Evolutionary conservation across 2,113 vertebrate genomes (phyloP), one percentile per base, ranked within the genome.

Genomic region (Urocynchramus pylzowi): DNA sequence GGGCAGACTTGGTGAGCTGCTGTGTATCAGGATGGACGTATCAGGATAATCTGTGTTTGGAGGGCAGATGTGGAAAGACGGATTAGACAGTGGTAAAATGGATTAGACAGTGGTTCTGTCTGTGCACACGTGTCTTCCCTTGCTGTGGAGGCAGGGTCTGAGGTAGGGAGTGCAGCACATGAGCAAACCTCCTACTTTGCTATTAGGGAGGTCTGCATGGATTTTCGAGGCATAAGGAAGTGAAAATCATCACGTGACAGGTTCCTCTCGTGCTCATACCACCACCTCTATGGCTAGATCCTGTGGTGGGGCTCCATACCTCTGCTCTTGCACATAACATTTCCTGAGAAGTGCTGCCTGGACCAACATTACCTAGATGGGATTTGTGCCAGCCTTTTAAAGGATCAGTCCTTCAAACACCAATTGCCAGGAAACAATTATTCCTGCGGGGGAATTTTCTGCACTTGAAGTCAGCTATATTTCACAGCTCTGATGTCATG

Each of bases 401-500:
- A 96, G 95, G 94, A 93, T 94, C 97, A 94, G 88, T 69, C 87
- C 97, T 97, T 86, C 69, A 96, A 97, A 97, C 93, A 86, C 96
- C 96, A 84, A 94, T 97, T 96, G 89, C 96, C 92, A 97, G 97
- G 97, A 97, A 98, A 95, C 94, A 95, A 97, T 93, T 87, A 97
- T 91, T 97, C 97, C 96, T 94, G 69, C 1, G 45, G 92, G 97
- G 92, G 95, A 87, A 90, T 97, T 97, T 96, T 97, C 91, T 95
- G 90, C 87, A 94, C 88, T 96, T 93, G 86, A 98, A 98, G 94
- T 94, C 90, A 90, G 84, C 94, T 96, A 97, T 98, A 97, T 98
- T 97, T 98, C 96, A 97, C 90, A 93, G 93, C 96, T 97, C 96
- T 97, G 97, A 97, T 98, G 97, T 97, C 92, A 95, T 16, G 39